A percentile compares a stretch with the other conserved stretches of the same genome.
phyloP scores from a whole-genome alignment of 2,888 invertebrate genomes.

The Auanema sp. region DNA sequence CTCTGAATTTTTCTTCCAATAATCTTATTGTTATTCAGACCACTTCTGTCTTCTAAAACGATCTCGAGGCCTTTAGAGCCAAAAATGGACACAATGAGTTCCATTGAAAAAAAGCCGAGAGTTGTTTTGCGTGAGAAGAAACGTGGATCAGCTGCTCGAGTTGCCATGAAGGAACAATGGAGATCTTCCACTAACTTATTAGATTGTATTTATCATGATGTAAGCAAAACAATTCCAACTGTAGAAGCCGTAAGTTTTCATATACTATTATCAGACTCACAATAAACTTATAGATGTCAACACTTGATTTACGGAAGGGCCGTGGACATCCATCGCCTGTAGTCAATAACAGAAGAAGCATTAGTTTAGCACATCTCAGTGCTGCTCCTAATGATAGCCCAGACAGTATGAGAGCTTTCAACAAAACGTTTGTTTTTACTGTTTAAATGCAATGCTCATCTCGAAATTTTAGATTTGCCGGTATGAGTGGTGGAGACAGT shows the following conservation, averaged over 20 bases:
- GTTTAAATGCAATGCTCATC: background rate
- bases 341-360: conserved; percentile 25
- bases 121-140: conserved; percentile 44
- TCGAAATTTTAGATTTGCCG: background rate
- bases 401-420: conserved; percentile 26
- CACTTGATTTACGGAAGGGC: conserved; percentile 28
- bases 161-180: conserved; percentile 55
- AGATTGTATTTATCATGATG: conserved; percentile 57
- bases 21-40: conserved; percentile 31
- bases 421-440: conserved; percentile 17
- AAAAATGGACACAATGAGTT: conserved; percentile 12
- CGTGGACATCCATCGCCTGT: conserved; percentile 17
- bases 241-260: conserved; percentile 51
- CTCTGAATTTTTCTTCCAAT: background rate
- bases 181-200: conserved; percentile 58
- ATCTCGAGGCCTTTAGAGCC: conserved; percentile 15
- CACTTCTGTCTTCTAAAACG: conserved; percentile 44
- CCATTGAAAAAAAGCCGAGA: conserved; percentile 35
- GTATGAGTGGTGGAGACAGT: conserved; percentile 8
- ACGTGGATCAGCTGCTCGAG: conserved; percentile 41
- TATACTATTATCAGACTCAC: conserved; percentile 5
- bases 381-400: conserved; percentile 19
- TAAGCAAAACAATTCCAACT: conserved; percentile 58
- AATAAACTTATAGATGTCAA: conserved; percentile 27
- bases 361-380: conserved; percentile 34